Evolutionary conservation across 2,797 vertebrate genomes (phyloP), one percentile per base, ranked within the genome.

Genomic region (Malacoctenus gilli): DNA sequence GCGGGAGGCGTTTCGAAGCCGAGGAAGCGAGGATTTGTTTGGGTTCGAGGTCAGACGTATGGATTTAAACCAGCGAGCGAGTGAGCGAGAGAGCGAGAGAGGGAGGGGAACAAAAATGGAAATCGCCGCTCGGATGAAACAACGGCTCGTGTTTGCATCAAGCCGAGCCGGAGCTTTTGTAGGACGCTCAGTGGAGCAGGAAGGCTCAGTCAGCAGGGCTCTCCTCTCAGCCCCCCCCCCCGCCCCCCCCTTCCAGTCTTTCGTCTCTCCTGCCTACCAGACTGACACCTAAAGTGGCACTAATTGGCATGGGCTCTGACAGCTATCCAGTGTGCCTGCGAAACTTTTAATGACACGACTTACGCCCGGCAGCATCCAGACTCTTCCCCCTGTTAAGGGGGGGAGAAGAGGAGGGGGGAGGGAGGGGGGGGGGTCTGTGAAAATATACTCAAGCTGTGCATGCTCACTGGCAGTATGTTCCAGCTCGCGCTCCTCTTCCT

Each of bases 241-340:
- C 72, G 62, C n/a, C n/a, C n/a, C n/a, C n/a, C n/a, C 75, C 50
- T 56, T 68, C 62, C 52, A 25, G 55, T 65, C 68, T 72, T 65
- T 75, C 59, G 37, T 68, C 80, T 81, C 60, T 67, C 40, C 75
- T 81, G 77, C 80, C 85, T 68, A 68, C 78, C 74, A 85, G 81
- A 84, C 84, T 90, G 87, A 87, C 88, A 90, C 85, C 83, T 80
- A 85, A 89, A 89, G 82, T 91, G 88, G 84, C 87, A 88, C 87
- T 91, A 91, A 91, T 91, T 91, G 90, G 88, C 83, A 84, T 74
- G 73, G 67, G 73, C 81, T 88, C 85, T 89, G 89, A 89, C 89
- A 90, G 89, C 84, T 76, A 83, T 81, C 77, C 79, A 73, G 78
- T 72, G 80, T 73, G 72, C 79, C 79, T 81, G 77, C 31, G 18